Conservation (phyloP, 2,888 invertebrate genomes). For the Ornithoptera alexandrae region DNA sequence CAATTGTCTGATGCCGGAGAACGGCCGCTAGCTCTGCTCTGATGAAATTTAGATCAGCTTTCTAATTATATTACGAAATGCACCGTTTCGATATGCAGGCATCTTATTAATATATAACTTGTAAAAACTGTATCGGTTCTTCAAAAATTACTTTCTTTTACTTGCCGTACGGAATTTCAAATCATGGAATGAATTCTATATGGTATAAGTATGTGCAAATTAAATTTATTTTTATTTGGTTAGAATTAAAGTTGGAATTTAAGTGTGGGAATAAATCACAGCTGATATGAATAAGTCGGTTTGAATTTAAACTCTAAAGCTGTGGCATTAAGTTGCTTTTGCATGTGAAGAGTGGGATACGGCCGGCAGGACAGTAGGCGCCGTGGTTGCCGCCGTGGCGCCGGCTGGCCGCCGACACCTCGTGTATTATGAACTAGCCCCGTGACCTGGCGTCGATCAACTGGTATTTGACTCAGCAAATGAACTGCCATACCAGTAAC, state of each 20-base stretch:
- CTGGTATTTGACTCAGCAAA: constrained; percentile 72
- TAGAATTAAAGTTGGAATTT: constrained; percentile 43
- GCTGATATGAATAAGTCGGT: constrained; percentile 42
- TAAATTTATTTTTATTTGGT: constrained; percentile 37
- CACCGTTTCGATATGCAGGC: constrained; percentile 44
- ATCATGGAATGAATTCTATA: constrained; percentile 67
- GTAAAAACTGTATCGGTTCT: constrained; percentile 54
- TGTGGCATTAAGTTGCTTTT: constrained; percentile 37
- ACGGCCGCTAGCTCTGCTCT: not conserved
- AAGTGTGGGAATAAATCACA: constrained; percentile 43
- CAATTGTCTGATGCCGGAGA: not conserved
- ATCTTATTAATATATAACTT: constrained; percentile 54
- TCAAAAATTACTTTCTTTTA: constrained; percentile 75
- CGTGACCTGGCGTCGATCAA: constrained; percentile 77
- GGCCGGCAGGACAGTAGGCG: constrained; percentile 74
- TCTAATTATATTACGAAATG: constrained; percentile 19
- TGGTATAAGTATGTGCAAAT: constrained; percentile 28
- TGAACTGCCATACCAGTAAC: constrained; percentile 54
- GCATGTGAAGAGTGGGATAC: constrained; percentile 39
- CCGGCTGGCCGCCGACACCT: constrained; percentile 77
- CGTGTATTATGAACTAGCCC: constrained; percentile 78
- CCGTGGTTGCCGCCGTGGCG: constrained; percentile 74
- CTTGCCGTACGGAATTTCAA: constrained; percentile 72
- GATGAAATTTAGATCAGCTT: constrained; percentile 14
- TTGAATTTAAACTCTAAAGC: constrained; percentile 35